Evolutionary conservation across 2,888 invertebrate genomes (phyloP), one percentile per base, ranked within the genome.

Genomic region (Callosobruchus maculatus): DNA sequence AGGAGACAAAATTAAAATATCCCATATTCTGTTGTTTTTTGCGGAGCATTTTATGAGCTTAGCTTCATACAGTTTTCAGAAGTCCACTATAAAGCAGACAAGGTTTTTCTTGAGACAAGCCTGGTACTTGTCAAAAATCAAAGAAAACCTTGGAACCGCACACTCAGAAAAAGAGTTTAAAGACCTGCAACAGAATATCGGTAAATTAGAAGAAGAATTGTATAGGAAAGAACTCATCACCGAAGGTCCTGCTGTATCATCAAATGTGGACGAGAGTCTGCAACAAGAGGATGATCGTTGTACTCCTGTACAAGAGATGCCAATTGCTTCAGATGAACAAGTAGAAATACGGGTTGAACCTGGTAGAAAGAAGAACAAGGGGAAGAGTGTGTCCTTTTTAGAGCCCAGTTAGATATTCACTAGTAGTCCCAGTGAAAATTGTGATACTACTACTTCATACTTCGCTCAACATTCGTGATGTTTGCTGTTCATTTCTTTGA

Each of bases 21-120:
- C 22, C 9, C 21, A 68, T 21, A 88, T 95, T 0, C 84, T 95
- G 0, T 90, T 92, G 81, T 91, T 93, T 81, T 93, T 95, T 80
- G 90, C 94, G 70, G 88, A 91, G 30, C 93, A 94, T 81, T 93
- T 94, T 80, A 90, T 94, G 66, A 89, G 90, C 73, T 93, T 95
- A 90, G 91, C 93, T 0, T 89, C 91, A 73, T 90, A 89, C 72
- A 92, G 93, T 76, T 89, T 90, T 20, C 89, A 89, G 76, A 91
- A 92, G 74, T 89, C 90, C 18, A 90, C 92, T 0, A 87, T 89
- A 20, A 87, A 89, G 74, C 92, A 93, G 82, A 92, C 92, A 5
- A 86, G 90, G 0, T 89, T 92, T 76, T 94, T 93, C 81, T 86
- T 95, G 67, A 90, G 92, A 75, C 95, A 95, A 81, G 91, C 93